These are phyloP conservation scores for Endomychus coccineus DNA, from an alignment of 2,888 invertebrate species.

Conservation along the genomic window DNA sequence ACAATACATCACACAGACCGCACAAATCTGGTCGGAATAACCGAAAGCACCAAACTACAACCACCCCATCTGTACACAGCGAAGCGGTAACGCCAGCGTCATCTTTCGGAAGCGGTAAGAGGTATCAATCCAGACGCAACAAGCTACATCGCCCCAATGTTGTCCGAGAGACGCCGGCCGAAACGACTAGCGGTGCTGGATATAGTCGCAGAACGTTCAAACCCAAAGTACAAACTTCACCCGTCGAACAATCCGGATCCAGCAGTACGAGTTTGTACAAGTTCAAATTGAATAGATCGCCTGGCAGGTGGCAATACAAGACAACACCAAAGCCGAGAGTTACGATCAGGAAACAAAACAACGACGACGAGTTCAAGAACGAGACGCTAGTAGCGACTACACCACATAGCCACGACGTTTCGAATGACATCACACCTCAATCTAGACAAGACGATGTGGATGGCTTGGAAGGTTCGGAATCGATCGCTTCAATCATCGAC, in stretches of 20 bases:
- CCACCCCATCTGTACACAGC: constrained; percentile 62
- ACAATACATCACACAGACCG: constrained; percentile 39
- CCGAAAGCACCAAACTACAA: constrained; percentile 47
- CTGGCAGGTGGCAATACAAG: constrained; percentile 86
- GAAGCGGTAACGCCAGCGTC: constrained; percentile 40
- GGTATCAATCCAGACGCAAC: constrained; percentile 45
- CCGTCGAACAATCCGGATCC: constrained; percentile 49
- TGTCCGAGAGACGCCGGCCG: constrained; percentile 40
- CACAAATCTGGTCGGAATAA: constrained; percentile 42
- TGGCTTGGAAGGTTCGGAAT: constrained; percentile 68
- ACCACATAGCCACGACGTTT: constrained; percentile 26
- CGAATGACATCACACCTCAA: constrained; percentile 51
- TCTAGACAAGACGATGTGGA: constrained; percentile 49
- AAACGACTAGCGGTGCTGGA: constrained; percentile 32
- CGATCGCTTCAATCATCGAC: constrained; percentile 53
- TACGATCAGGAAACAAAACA: constrained; percentile 63
- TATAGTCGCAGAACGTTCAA: constrained; percentile 57
- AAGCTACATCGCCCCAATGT: constrained; percentile 27
- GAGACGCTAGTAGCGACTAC: constrained; percentile 25
- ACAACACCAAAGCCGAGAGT: constrained; percentile 82
- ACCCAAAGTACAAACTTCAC: constrained; percentile 52
- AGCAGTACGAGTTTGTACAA: constrained; percentile 66
- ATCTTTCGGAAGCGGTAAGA: constrained; percentile 45
- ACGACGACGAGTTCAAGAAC: constrained; percentile 46
- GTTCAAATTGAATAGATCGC: constrained; percentile 73